A percentile compares a stretch with the other conserved stretches of the same genome.
Conservation (phyloP, 2,888 invertebrate genomes). For the Caenorhabditis doughertyi region DNA sequence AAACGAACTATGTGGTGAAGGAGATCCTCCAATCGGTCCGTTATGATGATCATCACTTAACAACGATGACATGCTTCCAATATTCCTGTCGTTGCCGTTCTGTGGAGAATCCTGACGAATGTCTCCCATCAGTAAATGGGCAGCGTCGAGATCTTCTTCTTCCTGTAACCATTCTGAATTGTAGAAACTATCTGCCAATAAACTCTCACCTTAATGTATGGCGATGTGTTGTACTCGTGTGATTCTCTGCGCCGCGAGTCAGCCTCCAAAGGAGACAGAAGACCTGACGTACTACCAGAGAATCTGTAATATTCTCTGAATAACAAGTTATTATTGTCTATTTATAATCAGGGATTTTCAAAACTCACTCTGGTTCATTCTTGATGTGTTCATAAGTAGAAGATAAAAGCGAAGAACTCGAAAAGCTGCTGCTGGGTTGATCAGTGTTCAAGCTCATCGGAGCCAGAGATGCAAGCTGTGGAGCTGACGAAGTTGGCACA, state of each 20-base stretch:
- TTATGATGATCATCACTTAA: slow-evolving; percentile 67
- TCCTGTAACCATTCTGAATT: slow-evolving; percentile 15
- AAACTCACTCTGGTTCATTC: slow-evolving; percentile 47
- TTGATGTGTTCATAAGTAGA: slow-evolving; percentile 44
- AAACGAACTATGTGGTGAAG: slow-evolving; percentile 59
- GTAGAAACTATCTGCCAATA: background rate
- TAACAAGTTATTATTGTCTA: slow-evolving; percentile 7
- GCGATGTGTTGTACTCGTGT: slow-evolving; percentile 46
- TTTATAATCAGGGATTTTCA: too few relatives aligned
- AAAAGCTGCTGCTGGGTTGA: slow-evolving; percentile 53
- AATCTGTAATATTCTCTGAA: slow-evolving; percentile 41
- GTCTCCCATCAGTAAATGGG: slow-evolving; percentile 40
- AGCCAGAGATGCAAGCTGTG: slow-evolving; percentile 76
- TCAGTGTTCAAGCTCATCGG: slow-evolving; percentile 74
- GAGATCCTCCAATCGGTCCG: slow-evolving; percentile 30
- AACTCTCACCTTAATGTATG: slow-evolving; percentile 67
- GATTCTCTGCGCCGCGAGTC: slow-evolving; percentile 61
- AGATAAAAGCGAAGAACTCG: slow-evolving; percentile 16
- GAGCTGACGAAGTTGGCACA: slow-evolving; percentile 51
- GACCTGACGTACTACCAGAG: slow-evolving; percentile 73
- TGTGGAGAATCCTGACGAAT: slow-evolving; percentile 8
- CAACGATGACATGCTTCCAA: slow-evolving; percentile 76
- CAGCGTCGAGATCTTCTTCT: slow-evolving; percentile 53
- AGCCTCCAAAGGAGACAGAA: slow-evolving; percentile 78
- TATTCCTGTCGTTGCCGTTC: slow-evolving; percentile 66